phyloP scores from a whole-genome alignment of 2,113 vertebrate species.

The Paracanthobrama guichenoti region DNA sequence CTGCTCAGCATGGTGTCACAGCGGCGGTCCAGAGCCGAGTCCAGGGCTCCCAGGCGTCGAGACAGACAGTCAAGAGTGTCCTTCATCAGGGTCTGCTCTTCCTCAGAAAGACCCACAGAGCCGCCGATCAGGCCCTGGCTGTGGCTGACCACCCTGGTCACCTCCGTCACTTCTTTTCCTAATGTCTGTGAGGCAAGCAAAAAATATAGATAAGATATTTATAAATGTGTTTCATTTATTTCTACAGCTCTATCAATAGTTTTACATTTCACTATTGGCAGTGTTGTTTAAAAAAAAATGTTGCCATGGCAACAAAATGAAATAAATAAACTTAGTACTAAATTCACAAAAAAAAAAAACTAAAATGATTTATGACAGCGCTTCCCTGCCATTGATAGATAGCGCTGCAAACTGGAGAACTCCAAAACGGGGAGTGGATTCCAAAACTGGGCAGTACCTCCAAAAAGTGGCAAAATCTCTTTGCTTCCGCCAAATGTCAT shows the following conservation, averaged over 20 bases:
- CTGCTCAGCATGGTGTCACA: slow-evolving; percentile 85
- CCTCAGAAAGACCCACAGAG: slow-evolving; percentile 70
- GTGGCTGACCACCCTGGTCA: slow-evolving; percentile 82
- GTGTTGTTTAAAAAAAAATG: background rate
- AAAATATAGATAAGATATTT: slow-evolving; percentile 65
- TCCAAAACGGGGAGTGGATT: no score
- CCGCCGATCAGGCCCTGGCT: slow-evolving; percentile 79
- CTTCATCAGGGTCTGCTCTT: slow-evolving; percentile 81
- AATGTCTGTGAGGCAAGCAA: slow-evolving; percentile 79
- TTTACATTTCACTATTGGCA: background rate
- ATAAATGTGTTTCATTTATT: background rate
- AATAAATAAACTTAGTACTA: background rate
- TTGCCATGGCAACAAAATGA: background rate
- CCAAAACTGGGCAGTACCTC: no score
- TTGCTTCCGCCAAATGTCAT: no score
- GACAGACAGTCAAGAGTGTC: slow-evolving; percentile 84
- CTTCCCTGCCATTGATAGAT: no score
- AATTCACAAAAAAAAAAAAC: background rate
- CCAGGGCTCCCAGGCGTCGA: slow-evolving; percentile 77
- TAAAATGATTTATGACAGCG: background rate
- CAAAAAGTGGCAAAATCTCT: no score
- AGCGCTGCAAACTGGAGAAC: no score
- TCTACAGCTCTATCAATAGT: background rate
- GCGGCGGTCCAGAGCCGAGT: slow-evolving; percentile 82
- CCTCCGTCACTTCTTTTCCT: slow-evolving; percentile 85